Percentiles rank a stretch among this genome's conserved stretches.
phyloP scores from a whole-genome alignment of 2,113 vertebrate genomes.

The Hippocampus mohnikei region DNA sequence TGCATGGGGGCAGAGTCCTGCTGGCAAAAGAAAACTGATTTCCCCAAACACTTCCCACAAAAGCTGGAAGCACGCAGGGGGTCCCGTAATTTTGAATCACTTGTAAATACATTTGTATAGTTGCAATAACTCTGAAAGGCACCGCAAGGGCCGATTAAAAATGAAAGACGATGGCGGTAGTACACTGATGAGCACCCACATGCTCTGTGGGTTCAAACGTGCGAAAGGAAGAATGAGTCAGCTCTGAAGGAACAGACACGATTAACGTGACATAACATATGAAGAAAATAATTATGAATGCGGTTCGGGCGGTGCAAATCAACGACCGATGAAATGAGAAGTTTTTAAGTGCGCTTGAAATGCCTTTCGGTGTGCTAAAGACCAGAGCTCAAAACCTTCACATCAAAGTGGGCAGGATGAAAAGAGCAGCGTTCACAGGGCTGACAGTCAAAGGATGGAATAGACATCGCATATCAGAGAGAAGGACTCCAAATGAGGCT shows the following conservation, averaged over 20 bases:
- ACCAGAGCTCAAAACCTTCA: not conserved
- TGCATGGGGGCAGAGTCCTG: no score
- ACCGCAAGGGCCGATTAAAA: not conserved
- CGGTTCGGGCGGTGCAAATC: not conserved
- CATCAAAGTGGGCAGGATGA: slow-evolving; percentile 4
- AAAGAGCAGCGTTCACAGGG: slow-evolving; percentile 4
- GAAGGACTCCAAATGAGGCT: slow-evolving; percentile 7
- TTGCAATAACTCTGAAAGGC: not conserved
- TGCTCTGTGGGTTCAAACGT: not conserved
- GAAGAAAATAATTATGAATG: not conserved
- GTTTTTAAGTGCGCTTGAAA: not conserved
- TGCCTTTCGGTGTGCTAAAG: not conserved
- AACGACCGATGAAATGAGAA: not conserved
- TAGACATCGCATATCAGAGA: not conserved
- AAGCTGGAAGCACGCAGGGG: no score
- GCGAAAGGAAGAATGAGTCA: not conserved
- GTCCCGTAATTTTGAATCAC: no score
- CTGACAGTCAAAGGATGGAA: not conserved
- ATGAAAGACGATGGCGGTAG: not conserved
- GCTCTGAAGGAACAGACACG: not conserved
- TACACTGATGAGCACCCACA: not conserved
- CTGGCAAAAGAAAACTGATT: no score
- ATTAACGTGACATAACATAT: not conserved
- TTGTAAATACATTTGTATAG: no score
- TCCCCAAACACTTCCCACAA: no score